phyloP scores from a whole-genome alignment of 1,140 invertebrate genomes.

The Maconellicoccus hirsutus region DNA sequence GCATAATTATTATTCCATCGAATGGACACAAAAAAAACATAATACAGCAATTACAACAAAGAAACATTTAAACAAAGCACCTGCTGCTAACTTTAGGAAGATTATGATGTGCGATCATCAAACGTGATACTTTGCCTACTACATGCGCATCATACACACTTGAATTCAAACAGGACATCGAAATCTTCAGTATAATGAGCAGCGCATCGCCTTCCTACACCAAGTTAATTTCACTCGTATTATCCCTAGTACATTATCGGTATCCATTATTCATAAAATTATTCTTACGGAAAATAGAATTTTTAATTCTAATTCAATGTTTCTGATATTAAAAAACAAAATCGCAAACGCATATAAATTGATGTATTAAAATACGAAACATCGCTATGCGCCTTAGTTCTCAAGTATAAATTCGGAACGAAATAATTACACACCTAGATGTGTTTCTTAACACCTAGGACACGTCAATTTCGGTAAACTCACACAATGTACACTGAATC shows the following conservation, averaged over 20 bases:
- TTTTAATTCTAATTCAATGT: conserved; percentile 5
- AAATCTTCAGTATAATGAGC: not conserved
- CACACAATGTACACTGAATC: no score
- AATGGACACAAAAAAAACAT: no score
- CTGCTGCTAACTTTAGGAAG: not conserved
- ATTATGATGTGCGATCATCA: not conserved
- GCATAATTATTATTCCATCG: no score
- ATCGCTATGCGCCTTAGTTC: not conserved
- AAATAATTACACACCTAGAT: not conserved
- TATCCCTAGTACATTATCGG: not conserved
- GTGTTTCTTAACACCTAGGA: not conserved
- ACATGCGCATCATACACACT: no score
- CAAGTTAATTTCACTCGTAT: not conserved
- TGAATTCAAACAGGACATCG: not conserved
- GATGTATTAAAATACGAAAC: not conserved
- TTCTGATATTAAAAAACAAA: conserved; percentile 1
- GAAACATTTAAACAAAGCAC: not conserved
- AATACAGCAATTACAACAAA: not conserved
- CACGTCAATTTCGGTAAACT: no score
- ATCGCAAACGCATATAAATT: conserved; percentile 9
- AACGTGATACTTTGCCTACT: not conserved
- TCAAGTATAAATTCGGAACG: not conserved
- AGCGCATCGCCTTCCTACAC: not conserved
- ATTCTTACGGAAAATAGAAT: conserved; percentile 4
- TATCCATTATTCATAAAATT: conserved; percentile 5